Base-by-base conservation (phyloP, 2,888 invertebrate species). In the Platerodrilus igneus region DNA sequence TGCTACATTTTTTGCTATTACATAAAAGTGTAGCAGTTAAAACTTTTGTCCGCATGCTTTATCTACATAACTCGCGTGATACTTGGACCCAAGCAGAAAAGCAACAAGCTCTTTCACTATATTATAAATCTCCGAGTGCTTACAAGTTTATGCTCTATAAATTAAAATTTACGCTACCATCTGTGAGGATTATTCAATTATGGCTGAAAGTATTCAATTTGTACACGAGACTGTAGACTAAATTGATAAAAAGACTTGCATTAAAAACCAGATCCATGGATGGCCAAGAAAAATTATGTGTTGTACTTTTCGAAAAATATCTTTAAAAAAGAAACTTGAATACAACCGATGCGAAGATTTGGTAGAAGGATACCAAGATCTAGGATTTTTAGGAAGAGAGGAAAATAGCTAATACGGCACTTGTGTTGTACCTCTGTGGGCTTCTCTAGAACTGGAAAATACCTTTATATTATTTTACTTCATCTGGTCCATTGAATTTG, bases 151-250 rank as follows among this genome's bases (percentile, higher is more conserved):
- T 53, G 14, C 14, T 42, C 13, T 47, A 48, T 18, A 37, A 42
- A 23, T 47, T 50, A 34, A 28, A 48, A 17, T 47, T 59, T 28
- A 33, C 42, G 25, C 37, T 59, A 20, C 55, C 56, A 15, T 52
- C 45, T 25, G 45, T 48, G 11, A 43, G 45, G 32, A 45, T 53
- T 15, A 46, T 59, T 14, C 45, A 44, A 13, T 28, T n/a, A 21
- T 60, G 56, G 59, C 35, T 59, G 5, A 52, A 53, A 26, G 43
- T 53, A 23, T 28, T 43, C 14, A 34, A 54, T 32, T 41, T 57
- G 30, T 33, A 28, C 23, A 37, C 56, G 3, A 55, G 55, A 8
- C 40, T 56, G 42, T 37, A 45, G 22, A 40, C 37, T 6, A 32
- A 37, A 25, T 40, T 58, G 14, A 44, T 48, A 15, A 32, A 51